phyloP scores from a whole-genome alignment of 2,797 vertebrate genomes.

The Crypturellus tataupa region DNA sequence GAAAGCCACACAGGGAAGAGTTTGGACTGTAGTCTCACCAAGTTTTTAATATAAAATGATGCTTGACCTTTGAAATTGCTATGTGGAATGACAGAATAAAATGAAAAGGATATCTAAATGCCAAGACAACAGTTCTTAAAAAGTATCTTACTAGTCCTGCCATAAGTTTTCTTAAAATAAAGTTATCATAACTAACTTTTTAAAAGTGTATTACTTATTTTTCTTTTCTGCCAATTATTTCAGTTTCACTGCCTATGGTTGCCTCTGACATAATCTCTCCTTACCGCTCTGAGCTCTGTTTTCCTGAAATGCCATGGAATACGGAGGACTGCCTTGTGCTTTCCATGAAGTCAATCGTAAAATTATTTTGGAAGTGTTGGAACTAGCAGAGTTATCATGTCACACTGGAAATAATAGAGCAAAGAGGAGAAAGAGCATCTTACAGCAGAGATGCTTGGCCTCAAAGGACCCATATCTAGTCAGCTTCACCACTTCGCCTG shows the following conservation, averaged over 20 bases:
- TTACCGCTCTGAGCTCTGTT: not conserved
- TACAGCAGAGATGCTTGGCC: not conserved
- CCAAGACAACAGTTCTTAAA: not conserved
- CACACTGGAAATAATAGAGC: not conserved
- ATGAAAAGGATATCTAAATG: not conserved
- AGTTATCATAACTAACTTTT: not conserved
- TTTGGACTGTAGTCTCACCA: not conserved
- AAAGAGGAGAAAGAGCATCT: not conserved
- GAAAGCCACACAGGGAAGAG: not conserved
- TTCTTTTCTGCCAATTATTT: not conserved
- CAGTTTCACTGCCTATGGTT: not conserved
- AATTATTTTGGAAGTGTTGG: not conserved
- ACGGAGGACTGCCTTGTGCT: too few relatives aligned
- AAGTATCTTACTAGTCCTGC: not conserved
- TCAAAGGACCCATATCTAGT: not conserved
- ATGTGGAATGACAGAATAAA: not conserved
- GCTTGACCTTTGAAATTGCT: constrained; percentile 7
- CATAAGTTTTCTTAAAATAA: not conserved
- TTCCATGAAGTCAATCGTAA: not conserved
- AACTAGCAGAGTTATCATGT: not conserved
- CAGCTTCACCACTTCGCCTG: not conserved
- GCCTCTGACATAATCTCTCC: not conserved
- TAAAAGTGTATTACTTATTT: too few relatives aligned
- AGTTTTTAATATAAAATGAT: not conserved
- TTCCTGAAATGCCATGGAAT: not conserved